Percentiles rank a stretch among this genome's conserved stretches.
Conservation (phyloP, 2,797 vertebrate genomes). For the Ptychobarbus kaznakovi region DNA sequence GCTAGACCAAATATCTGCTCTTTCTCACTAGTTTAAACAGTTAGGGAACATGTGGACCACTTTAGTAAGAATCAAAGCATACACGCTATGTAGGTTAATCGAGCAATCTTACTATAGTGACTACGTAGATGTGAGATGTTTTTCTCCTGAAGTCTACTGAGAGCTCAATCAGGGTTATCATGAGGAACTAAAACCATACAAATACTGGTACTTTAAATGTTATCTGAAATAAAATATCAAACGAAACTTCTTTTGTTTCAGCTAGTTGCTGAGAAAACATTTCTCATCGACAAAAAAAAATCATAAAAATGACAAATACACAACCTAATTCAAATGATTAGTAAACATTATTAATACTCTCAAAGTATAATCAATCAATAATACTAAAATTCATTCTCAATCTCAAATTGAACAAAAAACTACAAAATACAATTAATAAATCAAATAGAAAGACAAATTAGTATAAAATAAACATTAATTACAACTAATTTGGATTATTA, state of each 20-base stretch:
- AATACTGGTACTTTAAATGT: not conserved
- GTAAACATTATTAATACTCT: not conserved
- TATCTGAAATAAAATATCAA: not conserved
- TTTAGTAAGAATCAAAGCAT: constrained; percentile 20
- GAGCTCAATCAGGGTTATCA: not conserved
- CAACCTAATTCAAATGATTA: not conserved
- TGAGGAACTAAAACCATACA: not conserved
- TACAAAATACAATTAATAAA: not conserved
- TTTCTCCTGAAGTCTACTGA: not conserved
- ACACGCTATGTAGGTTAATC: not conserved
- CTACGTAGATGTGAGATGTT: not conserved
- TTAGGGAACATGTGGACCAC: not conserved
- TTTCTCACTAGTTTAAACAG: constrained; percentile 22
- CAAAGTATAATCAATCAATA: not conserved
- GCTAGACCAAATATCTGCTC: constrained; percentile 25
- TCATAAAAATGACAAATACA: not conserved
- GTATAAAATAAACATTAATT: not conserved
- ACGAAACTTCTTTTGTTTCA: not conserved
- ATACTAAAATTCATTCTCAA: not conserved
- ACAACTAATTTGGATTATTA: not conserved
- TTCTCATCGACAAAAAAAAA: not conserved
- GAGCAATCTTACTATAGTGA: not conserved
- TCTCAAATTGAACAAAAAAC: not conserved
- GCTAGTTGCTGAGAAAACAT: not conserved
- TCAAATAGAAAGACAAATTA: too few relatives aligned